Percentiles rank a stretch among this genome's conserved stretches.
phyloP scores from a whole-genome alignment of 2,888 invertebrate species.

The Macaria liturata region DNA sequence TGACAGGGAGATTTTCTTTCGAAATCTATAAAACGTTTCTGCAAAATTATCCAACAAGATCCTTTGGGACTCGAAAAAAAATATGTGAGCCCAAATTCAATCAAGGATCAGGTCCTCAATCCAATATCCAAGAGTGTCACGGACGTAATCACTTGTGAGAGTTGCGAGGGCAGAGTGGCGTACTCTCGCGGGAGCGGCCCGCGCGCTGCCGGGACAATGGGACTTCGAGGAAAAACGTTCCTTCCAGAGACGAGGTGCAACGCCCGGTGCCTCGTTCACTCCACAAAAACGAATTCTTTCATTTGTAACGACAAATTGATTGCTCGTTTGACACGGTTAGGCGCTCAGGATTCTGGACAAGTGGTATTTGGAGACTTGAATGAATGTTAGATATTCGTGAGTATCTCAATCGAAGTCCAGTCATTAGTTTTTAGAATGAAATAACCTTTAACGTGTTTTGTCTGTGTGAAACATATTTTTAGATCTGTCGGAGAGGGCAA shows the following conservation, averaged over 20 bases:
- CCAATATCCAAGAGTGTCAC: conserved; percentile 48
- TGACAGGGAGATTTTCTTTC: neutral
- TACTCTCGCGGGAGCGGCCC: conserved; percentile 33
- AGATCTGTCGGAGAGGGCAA: conserved; percentile 44
- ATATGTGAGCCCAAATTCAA: conserved; percentile 23
- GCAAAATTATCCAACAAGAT: conserved; percentile 1
- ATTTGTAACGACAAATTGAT: conserved; percentile 23
- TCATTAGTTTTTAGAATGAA: neutral
- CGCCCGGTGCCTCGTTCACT: conserved; percentile 21
- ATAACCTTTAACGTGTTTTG: neutral
- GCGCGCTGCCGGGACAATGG: conserved; percentile 46
- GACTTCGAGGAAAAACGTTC: conserved; percentile 44
- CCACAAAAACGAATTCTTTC: conserved; percentile 20
- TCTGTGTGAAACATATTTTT: conserved; percentile 11
- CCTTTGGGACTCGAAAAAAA: conserved; percentile 16
- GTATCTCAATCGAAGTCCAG: neutral
- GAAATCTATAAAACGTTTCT: neutral
- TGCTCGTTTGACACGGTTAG: conserved; percentile 17
- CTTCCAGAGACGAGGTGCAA: conserved; percentile 41
- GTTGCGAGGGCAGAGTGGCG: conserved; percentile 28
- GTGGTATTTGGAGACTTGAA: conserved; percentile 4
- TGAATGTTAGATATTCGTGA: conserved; percentile 1
- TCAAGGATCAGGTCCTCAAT: conserved; percentile 38
- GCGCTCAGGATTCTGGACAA: conserved; percentile 9
- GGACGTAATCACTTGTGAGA: conserved; percentile 55